Evolutionary conservation across 2,888 invertebrate species (phyloP), one percentile per base, ranked within the genome.

Genomic region (Carcina quercana): DNA sequence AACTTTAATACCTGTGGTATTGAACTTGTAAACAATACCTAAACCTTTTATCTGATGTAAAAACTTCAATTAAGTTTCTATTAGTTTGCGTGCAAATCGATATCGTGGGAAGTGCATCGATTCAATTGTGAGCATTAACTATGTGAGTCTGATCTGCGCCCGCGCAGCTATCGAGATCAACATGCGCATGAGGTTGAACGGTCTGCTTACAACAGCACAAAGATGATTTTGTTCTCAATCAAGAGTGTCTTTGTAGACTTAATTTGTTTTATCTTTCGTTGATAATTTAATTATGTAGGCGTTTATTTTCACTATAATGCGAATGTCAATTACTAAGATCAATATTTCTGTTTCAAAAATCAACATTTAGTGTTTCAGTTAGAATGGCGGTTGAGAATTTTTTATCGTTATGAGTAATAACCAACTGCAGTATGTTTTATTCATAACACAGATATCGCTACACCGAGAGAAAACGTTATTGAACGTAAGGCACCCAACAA

Each of bases 51-150:
- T n/a, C 38, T 39, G 33, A 35, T 37, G 35, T 19, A 41, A 40
- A 37, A 36, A 32, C 29, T 27, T 37, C 30, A 25, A 15, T 20
- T 19, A 35, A 47, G 45, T 55, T 51, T 56, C 50, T 51, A 54
- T 46, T 34, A 43, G 43, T 36, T 49, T 41, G 28, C 13, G 21
- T 27, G 27, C 7, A 25, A 32, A 15, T 15, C 15, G 17, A 31
- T 30, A 22, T 50, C 53, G 50, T 56, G 59, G 43, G 42, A 30
- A 42, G 40, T 57, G 60, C 56, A 61, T 59, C 58, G 62, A 63
- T 61, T 71, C 53, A 59, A 68, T 72, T 66, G 64, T 53, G 55
- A 52, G 51, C 55, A 47, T 50, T 71, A 71, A 51, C 58, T 64
- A 28, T 34, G 10, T 12, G 24, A 24, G 46, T 37, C 27, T 34